Conservation (phyloP, 1,140 invertebrate genomes). For the Dinothrombium tinctorium region DNA sequence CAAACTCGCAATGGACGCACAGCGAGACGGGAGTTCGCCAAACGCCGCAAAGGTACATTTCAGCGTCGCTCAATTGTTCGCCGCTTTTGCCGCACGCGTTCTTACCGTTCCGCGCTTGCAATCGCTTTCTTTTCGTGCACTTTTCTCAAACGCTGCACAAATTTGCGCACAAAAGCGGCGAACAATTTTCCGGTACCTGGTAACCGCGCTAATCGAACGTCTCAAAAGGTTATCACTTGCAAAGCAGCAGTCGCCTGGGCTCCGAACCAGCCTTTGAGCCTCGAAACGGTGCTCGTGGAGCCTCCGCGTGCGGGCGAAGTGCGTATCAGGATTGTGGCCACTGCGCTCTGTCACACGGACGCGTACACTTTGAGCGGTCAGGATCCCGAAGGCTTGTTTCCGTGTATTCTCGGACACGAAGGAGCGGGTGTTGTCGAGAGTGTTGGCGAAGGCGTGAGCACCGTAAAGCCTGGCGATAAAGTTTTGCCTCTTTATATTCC, state of each 20-base stretch:
- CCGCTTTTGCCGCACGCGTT: no score
- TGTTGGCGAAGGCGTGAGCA: slow-evolving; percentile 72
- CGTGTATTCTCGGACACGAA: slow-evolving; percentile 76
- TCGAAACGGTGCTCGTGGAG: slow-evolving; percentile 82
- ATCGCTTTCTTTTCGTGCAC: no score
- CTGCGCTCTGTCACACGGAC: slow-evolving; percentile 80
- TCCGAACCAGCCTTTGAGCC: slow-evolving; percentile 53
- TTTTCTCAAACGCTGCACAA: no score
- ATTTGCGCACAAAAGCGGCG: no score
- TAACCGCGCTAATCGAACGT: no score
- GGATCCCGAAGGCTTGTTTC: slow-evolving; percentile 84
- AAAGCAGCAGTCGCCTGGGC: slow-evolving; percentile 85
- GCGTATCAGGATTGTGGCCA: slow-evolving; percentile 24
- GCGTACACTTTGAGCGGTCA: slow-evolving; percentile 71
- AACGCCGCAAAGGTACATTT: no score
- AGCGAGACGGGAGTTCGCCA: no score
- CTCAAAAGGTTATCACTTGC: slow-evolving; percentile 40
- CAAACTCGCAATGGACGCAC: no score
- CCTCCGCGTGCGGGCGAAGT: slow-evolving; percentile 58
- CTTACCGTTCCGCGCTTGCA: no score
- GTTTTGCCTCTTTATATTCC: slow-evolving; percentile 90
- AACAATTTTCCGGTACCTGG: no score
- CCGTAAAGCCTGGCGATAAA: slow-evolving; percentile 69
- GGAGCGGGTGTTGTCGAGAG: slow-evolving; percentile 88
- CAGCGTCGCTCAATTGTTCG: no score